Base-by-base conservation (phyloP, 1,140 invertebrate genomes). In the Hylaeus volcanicus region DNA sequence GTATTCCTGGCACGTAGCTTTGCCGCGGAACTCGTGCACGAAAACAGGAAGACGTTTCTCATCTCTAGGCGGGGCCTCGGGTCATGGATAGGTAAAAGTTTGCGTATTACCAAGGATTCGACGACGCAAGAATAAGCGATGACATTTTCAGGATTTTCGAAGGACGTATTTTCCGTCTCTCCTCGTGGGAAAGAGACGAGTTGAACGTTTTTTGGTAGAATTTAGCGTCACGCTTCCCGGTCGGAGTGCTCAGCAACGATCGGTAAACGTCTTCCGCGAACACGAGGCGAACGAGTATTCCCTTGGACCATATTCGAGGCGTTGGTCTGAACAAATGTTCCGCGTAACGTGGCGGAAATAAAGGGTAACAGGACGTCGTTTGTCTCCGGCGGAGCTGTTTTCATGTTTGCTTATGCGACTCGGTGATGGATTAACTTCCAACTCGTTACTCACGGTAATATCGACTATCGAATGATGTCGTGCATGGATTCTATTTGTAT, bases 41-140 rank as follows among this genome's bases (percentile, higher is more conserved):
- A 72, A 72, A 78, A 78, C 68, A 72, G 76, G 68, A 78, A 78
- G 68, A 26, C 68, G 76, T 72, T 72, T 53, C 56, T 78, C 76
- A 53, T 78, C 48, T 63, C 43, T 0, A 5, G 15, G 11, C 9
- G 15, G n/a, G 63, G 41, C 14, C 43, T 8, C 51, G 68, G 51
- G 37, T 56, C 53, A 56, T 8, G 39, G 39, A 39, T 51, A 26
- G 39, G 41, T 56, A 6, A 12, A 37, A 70, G 55, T 43, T 53
- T 39, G 6, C 45, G 45, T 71, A 51, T 61, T 55, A 71, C 43
- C 75, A 26, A 37, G 45, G 41, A 53, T 61, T 77, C 68, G 75
- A 51, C 55, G 56, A 66, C 58, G 9, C 26, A 0, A 56, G 12
- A 48, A 51, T 5, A 15, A 69, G 48, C 66, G 58, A 61, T 74